Base-by-base conservation (phyloP, 2,797 vertebrate species). In the Chelon labrosus region DNA sequence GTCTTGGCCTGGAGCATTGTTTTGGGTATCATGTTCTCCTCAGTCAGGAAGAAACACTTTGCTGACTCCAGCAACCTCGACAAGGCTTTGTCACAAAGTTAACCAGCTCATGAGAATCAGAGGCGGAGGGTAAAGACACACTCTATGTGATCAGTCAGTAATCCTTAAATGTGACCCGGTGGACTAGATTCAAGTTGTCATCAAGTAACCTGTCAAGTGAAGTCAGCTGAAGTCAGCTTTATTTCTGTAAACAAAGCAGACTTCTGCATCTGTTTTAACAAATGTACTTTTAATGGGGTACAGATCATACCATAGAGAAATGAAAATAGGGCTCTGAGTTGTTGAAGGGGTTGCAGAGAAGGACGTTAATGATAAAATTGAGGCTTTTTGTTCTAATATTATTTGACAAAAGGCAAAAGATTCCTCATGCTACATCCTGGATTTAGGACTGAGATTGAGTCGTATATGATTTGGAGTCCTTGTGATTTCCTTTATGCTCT, bases 11-110 rank as follows among this genome's bases (percentile, higher is more conserved):
- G 51, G 66, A 74, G 75, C 76, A 19, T 67, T 63, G 72, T 75
- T 85, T 74, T 74, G 61, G 71, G 77, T 83, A 91, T 93, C 91
- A 70, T 88, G 85, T 93, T 93, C 78, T 85, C 89, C 89, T 85
- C 77, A 77, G 87, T 93, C 90, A 93, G 90, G 85, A 58, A 72
- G 69, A 87, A 89, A 77, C 39, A 64, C 71, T 86, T 58, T 88
- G 91, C 89, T 85, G 90, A 93, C 77, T 85, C 17, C 55, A 72
- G 83, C 79, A 84, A 51, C 56, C 75, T 72, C 22, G 0, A 60
- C 75, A 4, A 14, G 53, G 38, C 41, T 75, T 53, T 53, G 66
- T 74, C 60, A 73, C 67, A 39, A 16, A 51, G 63, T 83, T 76
- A 85, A 85, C 78, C 68, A 71, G 65, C 71, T 82, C 75, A 74